Evolutionary conservation across 2,797 vertebrate species (phyloP).

Genomic region (Rhinichthys osculus): DNA sequence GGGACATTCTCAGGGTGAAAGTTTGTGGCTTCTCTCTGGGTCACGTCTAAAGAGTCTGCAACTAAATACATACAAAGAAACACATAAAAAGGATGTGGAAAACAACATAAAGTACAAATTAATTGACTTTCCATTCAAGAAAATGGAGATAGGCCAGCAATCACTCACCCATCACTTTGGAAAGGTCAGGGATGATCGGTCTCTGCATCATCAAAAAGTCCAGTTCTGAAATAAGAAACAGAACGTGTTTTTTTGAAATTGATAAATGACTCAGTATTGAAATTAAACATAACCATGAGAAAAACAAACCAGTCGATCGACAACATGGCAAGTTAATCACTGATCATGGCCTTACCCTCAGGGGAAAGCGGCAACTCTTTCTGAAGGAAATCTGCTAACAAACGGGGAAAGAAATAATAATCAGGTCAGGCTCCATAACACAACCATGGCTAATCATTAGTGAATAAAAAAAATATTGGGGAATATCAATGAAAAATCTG

Average conservation of each 20-base stretch:
- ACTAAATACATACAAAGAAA: neutral
- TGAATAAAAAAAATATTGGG: neutral
- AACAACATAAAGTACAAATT: neutral
- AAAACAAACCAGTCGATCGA: neutral
- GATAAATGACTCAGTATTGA: neutral
- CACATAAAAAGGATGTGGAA: neutral
- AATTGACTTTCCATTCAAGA: neutral
- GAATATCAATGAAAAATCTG: neutral
- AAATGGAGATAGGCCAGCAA: too few species aligned
- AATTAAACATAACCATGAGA: neutral
- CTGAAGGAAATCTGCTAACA: neutral
- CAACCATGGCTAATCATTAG: neutral
- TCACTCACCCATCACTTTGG: neutral
- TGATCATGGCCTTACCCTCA: slow-evolving; percentile 7
- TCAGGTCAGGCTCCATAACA: neutral
- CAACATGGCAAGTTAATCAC: neutral
- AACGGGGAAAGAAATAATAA: neutral
- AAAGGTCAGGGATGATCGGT: neutral
- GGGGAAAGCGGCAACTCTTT: rapidly evolving
- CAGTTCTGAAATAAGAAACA: neutral
- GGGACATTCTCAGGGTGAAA: slow-evolving; percentile 10
- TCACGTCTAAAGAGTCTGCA: neutral
- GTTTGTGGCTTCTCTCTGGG: neutral
- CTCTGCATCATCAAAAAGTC: neutral
- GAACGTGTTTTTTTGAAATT: neutral